phyloP scores from a whole-genome alignment of 2,113 vertebrate genomes.

The Colius striatus region DNA sequence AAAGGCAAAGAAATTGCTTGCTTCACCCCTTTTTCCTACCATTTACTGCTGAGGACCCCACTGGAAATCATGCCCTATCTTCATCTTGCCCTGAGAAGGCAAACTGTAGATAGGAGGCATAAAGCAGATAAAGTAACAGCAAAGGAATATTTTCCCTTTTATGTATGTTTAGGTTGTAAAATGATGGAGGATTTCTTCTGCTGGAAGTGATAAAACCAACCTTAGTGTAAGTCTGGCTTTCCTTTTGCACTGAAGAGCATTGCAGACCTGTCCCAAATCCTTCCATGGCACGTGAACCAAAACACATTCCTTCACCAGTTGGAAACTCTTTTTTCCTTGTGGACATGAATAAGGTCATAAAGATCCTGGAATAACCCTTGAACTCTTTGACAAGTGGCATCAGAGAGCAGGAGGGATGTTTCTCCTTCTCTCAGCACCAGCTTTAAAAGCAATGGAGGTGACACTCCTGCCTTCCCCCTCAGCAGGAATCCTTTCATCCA shows the following conservation, averaged over 20 bases:
- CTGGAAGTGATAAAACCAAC: constrained; percentile 87
- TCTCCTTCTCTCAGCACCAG: rapidly evolving
- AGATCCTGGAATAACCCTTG: not conserved
- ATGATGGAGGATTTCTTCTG: constrained; percentile 84
- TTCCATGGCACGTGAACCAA: not conserved
- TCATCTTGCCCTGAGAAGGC: not conserved
- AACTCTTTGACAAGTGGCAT: not conserved
- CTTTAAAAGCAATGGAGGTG: not conserved
- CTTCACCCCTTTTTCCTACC: not conserved
- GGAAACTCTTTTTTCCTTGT: not conserved
- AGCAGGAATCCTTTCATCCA: constrained; percentile 13
- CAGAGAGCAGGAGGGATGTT: not conserved
- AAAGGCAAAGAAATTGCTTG: not conserved
- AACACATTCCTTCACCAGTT: not conserved
- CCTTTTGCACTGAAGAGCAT: not conserved
- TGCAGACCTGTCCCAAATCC: not conserved
- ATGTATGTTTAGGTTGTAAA: constrained; percentile 79
- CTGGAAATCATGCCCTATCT: not conserved
- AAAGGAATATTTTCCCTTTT: constrained; percentile 1
- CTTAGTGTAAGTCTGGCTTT: constrained; percentile 75
- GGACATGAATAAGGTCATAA: not conserved
- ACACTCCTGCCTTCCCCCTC: not conserved
- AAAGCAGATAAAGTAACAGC: not conserved
- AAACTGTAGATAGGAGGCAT: not conserved
- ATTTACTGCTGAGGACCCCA: not conserved